phyloP scores from a whole-genome alignment of 2,113 vertebrate genomes.

The Pteronura brasiliensis region DNA sequence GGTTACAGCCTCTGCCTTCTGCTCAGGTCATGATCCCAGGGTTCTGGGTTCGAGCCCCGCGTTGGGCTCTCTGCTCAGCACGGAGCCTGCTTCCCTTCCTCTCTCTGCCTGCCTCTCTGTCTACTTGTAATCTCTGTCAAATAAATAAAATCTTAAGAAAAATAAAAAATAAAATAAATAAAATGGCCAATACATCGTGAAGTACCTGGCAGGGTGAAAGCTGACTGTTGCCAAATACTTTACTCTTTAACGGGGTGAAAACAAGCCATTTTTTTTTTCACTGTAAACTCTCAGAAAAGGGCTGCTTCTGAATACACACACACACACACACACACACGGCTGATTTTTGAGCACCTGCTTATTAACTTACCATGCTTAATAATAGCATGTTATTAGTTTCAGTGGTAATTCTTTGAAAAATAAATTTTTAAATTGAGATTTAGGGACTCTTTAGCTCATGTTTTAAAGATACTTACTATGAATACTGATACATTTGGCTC shows the following conservation, averaged over 20 bases:
- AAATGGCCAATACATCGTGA: background rate
- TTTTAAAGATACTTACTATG: conserved; percentile 7
- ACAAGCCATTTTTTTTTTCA: background rate
- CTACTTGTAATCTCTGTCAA: no score
- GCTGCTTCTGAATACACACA: background rate
- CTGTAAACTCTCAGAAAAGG: background rate
- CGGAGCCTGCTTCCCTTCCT: no score
- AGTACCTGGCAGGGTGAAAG: background rate
- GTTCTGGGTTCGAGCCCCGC: no score
- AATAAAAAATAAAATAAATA: no score
- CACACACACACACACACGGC: background rate
- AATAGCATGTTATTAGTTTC: background rate
- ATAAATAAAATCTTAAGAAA: no score
- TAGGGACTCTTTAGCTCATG: background rate
- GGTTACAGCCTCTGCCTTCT: no score
- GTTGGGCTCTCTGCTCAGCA: no score
- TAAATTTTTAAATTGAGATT: background rate
- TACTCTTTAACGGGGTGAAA: background rate
- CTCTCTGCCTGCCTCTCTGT: no score
- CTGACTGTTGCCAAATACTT: background rate
- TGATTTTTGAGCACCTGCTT: background rate
- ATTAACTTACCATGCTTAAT: background rate
- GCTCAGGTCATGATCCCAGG: no score
- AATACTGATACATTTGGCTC: background rate
- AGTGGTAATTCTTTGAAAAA: conserved; percentile 23